Conservation (phyloP, 1,140 invertebrate species). For the Lerema accius region DNA sequence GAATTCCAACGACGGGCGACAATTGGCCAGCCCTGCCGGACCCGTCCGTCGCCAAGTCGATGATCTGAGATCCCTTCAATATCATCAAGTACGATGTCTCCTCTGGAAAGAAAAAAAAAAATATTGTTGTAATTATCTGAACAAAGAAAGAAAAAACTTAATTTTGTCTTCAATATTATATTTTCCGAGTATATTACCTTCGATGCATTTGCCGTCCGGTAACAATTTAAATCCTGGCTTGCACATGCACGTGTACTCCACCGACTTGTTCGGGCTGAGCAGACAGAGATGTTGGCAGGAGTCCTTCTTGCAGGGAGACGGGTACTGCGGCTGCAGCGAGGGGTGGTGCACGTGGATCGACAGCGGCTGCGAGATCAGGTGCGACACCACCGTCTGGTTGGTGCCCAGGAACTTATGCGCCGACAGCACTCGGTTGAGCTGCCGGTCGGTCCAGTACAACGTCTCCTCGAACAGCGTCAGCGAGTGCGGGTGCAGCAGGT, state of each 20-base stretch:
- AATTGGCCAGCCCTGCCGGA: slow-evolving; percentile 90
- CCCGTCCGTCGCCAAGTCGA: slow-evolving; percentile 91
- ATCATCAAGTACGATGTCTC: slow-evolving; percentile 95
- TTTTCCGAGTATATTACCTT: slow-evolving; percentile 79
- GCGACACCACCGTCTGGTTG: slow-evolving; percentile 96
- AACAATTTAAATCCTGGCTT: slow-evolving; percentile 92
- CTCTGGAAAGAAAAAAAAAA: slow-evolving; percentile 82
- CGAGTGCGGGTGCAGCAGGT: slow-evolving; percentile 97
- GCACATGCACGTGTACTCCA: slow-evolving; percentile 95
- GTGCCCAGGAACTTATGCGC: slow-evolving; percentile 95
- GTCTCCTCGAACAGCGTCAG: slow-evolving; percentile 96
- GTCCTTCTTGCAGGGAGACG: slow-evolving; percentile 92
- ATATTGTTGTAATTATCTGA: slow-evolving; percentile 31
- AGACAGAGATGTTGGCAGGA: slow-evolving; percentile 96
- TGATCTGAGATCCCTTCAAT: slow-evolving; percentile 93
- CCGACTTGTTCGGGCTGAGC: slow-evolving; percentile 87
- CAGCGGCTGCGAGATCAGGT: slow-evolving; percentile 96
- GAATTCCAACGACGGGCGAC: slow-evolving; percentile 95
- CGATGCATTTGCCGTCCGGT: slow-evolving; percentile 88
- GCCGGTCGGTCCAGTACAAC: slow-evolving; percentile 98
- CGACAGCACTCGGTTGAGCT: slow-evolving; percentile 93
- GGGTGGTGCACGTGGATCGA: slow-evolving; percentile 97
- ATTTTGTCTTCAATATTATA: background rate
- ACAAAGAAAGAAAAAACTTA: no score
- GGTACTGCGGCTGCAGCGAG: slow-evolving; percentile 92